Conservation (phyloP, 2,113 vertebrate genomes). For the Ochotona princeps region DNA sequence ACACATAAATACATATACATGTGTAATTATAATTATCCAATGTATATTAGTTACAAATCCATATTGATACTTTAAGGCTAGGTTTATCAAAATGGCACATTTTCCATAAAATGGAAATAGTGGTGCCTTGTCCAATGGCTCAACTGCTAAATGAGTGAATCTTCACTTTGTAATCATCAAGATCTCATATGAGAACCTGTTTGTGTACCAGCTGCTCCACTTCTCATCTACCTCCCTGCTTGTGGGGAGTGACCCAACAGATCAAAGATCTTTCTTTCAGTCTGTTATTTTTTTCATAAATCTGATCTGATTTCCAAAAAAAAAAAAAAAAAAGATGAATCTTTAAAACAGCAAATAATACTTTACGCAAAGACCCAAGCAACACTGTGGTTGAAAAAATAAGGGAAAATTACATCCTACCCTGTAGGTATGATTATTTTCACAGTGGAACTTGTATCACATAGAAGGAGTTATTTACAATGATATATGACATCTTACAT, state of each 20-base stretch:
- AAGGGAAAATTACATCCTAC: not conserved
- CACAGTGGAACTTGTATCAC: not conserved
- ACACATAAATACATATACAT: too few relatives aligned
- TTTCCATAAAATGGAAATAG: not conserved
- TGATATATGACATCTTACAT: not conserved
- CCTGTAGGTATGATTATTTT: constrained; percentile 13
- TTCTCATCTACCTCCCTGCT: too few relatives aligned
- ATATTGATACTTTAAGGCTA: not conserved
- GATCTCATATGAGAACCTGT: too few relatives aligned
- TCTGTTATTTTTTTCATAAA: too few relatives aligned
- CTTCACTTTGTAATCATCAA: too few relatives aligned
- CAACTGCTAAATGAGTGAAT: too few relatives aligned
- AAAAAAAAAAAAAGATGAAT: too few relatives aligned
- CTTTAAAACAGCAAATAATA: not conserved
- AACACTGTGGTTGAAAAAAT: not conserved
- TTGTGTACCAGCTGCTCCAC: too few relatives aligned
- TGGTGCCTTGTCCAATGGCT: too few relatives aligned
- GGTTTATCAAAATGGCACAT: not conserved
- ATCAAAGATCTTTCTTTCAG: too few relatives aligned
- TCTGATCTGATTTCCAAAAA: too few relatives aligned
- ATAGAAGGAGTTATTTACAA: not conserved
- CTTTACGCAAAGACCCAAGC: not conserved
- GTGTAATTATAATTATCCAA: not conserved
- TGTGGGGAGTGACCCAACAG: too few relatives aligned
- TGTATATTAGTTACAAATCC: not conserved